Base-by-base conservation (phyloP, 2,113 vertebrate species). In the Nibea albiflora region DNA sequence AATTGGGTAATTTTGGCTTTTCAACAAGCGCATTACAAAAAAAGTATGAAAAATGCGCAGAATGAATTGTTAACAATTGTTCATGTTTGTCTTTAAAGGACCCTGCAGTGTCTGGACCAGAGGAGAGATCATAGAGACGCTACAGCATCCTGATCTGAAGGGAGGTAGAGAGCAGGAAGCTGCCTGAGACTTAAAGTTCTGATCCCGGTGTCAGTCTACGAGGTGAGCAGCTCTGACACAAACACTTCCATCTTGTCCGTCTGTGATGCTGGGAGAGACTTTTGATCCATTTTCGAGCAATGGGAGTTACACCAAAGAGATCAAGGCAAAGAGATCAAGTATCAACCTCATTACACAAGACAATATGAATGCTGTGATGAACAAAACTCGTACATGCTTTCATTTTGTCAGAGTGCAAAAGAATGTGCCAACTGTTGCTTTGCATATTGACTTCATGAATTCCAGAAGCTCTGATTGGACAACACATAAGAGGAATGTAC, bases 1-100 rank as follows among this genome's bases (percentile, higher is more conserved):
- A 63, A 95, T 99, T 19, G 96, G 98, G 98, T 99, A 95, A 97
- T 85, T 69, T 39, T 61, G 15, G 26, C 49, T 12, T 12, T 39
- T 39, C 11, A 46, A 47, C 10, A 47, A 57, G 0, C 1, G 44
- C 15, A 44, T 14, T 14, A 20, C 22, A 54, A 26, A 39, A 39
- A 39, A 39, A 39, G 8, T 2, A 9, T 35, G 1, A 39, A 39
- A 39, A 39, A 9, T 39, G 35, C 8, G 35, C 35, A 39, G 7
- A 39, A 39, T 66, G 11, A 12, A 52, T 42, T 17, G 46, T 47
- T 47, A 1, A 47, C 4, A 31, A 0, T 9, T 42, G 20, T 16
- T 46, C 1, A 53, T 28, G 12, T 64, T 47, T 86, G 60, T 85
- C 16, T 78, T 54, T 85, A 1, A 80, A 98, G 97, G 90, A 70